Evolutionary conservation across 2,888 invertebrate genomes (phyloP).

Genomic region (Eurois occulta): DNA sequence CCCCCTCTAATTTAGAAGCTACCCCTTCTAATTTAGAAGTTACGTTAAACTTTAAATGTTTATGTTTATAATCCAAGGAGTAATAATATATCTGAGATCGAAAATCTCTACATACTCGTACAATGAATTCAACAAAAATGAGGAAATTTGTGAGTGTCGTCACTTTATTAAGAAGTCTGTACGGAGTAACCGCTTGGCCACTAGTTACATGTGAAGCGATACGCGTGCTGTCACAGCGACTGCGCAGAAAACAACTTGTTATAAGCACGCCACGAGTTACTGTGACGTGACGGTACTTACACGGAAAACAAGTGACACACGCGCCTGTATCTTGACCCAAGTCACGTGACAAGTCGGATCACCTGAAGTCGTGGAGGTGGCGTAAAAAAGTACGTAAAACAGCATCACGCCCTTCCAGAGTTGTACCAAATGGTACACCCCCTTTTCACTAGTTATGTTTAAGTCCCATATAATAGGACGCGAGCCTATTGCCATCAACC

Average conservation of each 20-base stretch:
- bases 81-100: neutral
- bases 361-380: neutral
- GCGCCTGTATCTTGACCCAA: neutral
- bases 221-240: neutral
- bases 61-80: neutral
- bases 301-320: neutral
- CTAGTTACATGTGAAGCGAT: neutral
- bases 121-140: slow-evolving; percentile 3
- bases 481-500: no score
- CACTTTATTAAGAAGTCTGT: neutral
- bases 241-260: neutral
- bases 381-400: neutral
- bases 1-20: neutral
- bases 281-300: neutral
- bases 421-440: no score
- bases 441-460: no score
- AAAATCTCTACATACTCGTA: neutral
- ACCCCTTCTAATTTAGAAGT: neutral
- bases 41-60: no score
- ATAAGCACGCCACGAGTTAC: no score
- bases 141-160: neutral
- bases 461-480: no score
- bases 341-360: neutral
- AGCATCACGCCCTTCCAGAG: no score
- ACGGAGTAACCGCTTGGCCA: neutral